phyloP scores from a whole-genome alignment of 2,888 invertebrate species.

The Geotrupes spiniger region DNA sequence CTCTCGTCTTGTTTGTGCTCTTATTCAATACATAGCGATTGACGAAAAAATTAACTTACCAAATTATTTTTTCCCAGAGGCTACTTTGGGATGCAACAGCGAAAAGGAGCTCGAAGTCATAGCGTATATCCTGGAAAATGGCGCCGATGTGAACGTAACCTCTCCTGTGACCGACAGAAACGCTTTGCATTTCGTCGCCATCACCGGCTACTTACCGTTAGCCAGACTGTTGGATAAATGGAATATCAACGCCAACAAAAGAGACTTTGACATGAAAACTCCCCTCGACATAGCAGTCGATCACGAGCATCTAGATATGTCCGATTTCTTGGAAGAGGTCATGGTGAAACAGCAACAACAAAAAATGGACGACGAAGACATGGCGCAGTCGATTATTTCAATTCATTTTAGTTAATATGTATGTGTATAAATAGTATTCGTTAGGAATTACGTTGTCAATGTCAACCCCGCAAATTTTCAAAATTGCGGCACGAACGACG shows the following conservation, averaged over 20 bases:
- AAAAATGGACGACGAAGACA: not conserved
- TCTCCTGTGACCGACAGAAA: conserved; percentile 51
- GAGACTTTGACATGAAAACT: conserved; percentile 49
- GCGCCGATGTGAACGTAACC: conserved; percentile 47
- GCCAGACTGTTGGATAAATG: conserved; percentile 45
- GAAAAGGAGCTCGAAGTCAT: conserved; percentile 47
- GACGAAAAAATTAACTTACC: too few species aligned
- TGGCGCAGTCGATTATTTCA: too few species aligned
- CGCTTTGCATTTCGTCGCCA: conserved; percentile 54
- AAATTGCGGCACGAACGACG: too few species aligned
- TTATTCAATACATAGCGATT: too few species aligned
- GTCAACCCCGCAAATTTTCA: too few species aligned
- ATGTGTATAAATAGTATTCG: too few species aligned
- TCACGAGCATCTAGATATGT: conserved; percentile 21
- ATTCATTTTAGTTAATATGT: too few species aligned
- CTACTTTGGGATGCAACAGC: conserved; percentile 39
- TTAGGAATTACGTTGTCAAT: too few species aligned
- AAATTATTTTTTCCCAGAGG: conserved; percentile 27
- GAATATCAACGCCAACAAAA: conserved; percentile 45
- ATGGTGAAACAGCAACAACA: not conserved
- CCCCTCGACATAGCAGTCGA: conserved; percentile 48
- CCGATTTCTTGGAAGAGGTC: conserved; percentile 12
- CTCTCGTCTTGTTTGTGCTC: too few species aligned
- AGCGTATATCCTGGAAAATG: conserved; percentile 46
- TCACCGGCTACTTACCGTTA: conserved; percentile 50